A percentile compares a stretch with the other conserved stretches of the same genome.
phyloP scores from a whole-genome alignment of 2,797 vertebrate species.

The Euphonia xanthogaster region DNA sequence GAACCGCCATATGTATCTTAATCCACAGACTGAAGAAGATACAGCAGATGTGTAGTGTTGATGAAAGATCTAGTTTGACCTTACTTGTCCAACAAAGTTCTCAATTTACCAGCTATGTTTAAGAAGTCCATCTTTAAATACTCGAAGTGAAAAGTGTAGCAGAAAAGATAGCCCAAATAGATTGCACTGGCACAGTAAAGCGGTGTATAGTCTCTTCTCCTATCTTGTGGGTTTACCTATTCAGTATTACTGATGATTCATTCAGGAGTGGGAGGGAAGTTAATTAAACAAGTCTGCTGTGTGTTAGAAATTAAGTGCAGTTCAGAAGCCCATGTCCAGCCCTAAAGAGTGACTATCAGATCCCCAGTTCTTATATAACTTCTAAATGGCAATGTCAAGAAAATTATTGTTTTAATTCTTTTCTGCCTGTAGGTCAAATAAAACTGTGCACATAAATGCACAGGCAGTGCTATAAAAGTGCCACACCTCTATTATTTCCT shows the following conservation, averaged over 20 bases:
- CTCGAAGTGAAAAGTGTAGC: not conserved
- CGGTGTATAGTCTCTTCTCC: not conserved
- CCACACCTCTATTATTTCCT: conserved; percentile 1
- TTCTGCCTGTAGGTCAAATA: not conserved
- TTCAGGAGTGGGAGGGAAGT: not conserved
- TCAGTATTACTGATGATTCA: not conserved
- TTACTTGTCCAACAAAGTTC: not conserved
- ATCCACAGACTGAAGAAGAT: not conserved
- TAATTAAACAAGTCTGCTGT: not conserved
- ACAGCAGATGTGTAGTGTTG: not conserved
- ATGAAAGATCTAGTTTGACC: not conserved
- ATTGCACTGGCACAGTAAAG: not conserved
- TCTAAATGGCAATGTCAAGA: not conserved
- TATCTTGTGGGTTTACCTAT: not conserved
- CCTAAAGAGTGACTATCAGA: not conserved
- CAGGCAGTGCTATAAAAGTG: not conserved
- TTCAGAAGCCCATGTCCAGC: not conserved
- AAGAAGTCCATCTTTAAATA: not conserved
- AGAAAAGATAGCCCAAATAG: not conserved
- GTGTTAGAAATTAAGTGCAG: not conserved
- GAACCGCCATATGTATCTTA: not conserved
- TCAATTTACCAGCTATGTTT: not conserved
- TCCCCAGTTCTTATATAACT: not conserved
- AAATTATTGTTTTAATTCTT: not conserved
- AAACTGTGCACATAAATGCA: not conserved